phyloP scores from a whole-genome alignment of 2,888 invertebrate species.

The Slavum lentiscoides region DNA sequence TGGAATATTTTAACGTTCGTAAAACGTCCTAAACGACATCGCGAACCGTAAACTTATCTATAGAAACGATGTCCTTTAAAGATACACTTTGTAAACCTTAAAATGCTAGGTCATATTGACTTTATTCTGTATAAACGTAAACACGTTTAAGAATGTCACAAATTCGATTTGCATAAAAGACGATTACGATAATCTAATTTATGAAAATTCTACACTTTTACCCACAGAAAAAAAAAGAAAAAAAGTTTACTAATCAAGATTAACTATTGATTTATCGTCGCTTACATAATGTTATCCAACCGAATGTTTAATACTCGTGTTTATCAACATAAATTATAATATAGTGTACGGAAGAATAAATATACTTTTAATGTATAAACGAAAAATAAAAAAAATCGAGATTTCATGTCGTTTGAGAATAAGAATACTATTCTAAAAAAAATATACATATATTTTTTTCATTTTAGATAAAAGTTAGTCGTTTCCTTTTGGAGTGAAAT shows the following conservation, averaged over 20 bases:
- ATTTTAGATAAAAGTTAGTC: no score
- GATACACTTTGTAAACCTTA: neutral
- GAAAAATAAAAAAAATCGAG: no score
- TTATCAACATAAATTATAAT: neutral
- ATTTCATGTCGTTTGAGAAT: no score
- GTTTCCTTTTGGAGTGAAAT: no score
- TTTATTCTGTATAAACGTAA: neutral
- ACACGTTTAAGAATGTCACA: neutral
- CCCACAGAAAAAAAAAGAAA: neutral
- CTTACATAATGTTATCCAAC: neutral
- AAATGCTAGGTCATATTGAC: neutral
- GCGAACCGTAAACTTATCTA: no score
- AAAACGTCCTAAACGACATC: no score
- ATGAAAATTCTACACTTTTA: neutral
- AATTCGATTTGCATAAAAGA: neutral
- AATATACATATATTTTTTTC: no score
- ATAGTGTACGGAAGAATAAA: neutral
- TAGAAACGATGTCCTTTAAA: no score
- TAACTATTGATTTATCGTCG: neutral
- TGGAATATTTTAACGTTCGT: no score
- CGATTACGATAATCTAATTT: neutral
- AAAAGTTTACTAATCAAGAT: neutral
- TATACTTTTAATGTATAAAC: neutral
- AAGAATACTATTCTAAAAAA: no score
- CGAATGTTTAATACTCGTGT: neutral